Evolutionary conservation across 2,113 vertebrate genomes (phyloP).

Genomic region (Hoplias malabaricus): DNA sequence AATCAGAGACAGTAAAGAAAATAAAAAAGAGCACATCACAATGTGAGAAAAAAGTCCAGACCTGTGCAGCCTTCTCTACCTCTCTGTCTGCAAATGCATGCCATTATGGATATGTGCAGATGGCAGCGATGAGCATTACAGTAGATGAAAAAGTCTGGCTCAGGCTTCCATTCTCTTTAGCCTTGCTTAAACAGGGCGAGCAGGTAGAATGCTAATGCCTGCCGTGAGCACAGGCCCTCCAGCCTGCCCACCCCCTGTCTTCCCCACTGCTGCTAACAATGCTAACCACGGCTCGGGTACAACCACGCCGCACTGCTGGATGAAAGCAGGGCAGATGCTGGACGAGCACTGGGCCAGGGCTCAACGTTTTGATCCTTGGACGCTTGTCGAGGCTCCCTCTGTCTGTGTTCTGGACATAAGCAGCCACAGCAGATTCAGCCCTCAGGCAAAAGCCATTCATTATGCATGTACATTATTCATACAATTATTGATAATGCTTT

Average conservation of each 20-base stretch:
- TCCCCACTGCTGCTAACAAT: constrained; percentile 29
- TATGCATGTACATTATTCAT: constrained; percentile 87
- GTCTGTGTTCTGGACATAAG: constrained; percentile 78
- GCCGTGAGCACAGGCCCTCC: constrained; percentile 42
- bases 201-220: constrained; percentile 68
- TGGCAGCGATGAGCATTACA: constrained; percentile 72
- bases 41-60: constrained; percentile 38
- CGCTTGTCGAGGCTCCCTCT: constrained; percentile 69
- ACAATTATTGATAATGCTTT: constrained; percentile 90
- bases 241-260: constrained; percentile 39
- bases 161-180: constrained; percentile 64
- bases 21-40: too few relatives aligned
- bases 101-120: constrained; percentile 63
- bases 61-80: background rate
- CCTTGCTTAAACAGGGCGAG: constrained; percentile 61
- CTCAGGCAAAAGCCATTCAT: constrained; percentile 86
- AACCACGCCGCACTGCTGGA: constrained; percentile 25
- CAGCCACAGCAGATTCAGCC: constrained; percentile 81
- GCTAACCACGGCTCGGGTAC: constrained; percentile 5
- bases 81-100: constrained; percentile 69
- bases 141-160: constrained; percentile 65
- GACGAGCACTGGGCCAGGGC: constrained; percentile 64
- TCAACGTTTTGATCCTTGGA: constrained; percentile 79
- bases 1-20: too few relatives aligned
- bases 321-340: constrained; percentile 59